Base-by-base conservation (phyloP, 1,140 invertebrate species). In the Phthorimaea operculella region DNA sequence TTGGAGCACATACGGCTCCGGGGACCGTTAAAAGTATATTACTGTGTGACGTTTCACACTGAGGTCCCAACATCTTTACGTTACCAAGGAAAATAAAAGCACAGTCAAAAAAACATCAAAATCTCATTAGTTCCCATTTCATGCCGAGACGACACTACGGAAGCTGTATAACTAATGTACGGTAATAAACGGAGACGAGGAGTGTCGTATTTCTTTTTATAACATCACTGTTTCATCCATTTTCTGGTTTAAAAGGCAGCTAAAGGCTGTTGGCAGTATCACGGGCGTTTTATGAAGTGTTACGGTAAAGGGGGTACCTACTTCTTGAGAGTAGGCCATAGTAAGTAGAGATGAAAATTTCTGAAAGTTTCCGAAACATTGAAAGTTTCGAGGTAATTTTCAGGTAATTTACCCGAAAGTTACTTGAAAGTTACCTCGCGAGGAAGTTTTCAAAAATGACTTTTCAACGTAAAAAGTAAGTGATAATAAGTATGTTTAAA, bases 31-130 rank as follows among this genome's bases (percentile, higher is more conserved):
- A 63, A 63, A 59, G 52, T 66, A 70, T 67, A 66, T 71, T 58
- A 63, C 59, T 70, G 48, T 33, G 44, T 47, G 48, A 50, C 48
- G 48, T 59, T 59, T 58, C 39, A 63, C 59, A 56, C 63, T 56
- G 58, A 59, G 63, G 63, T 69, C 67, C 52, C 56, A 69, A 64
- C 72, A 74, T 78, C 72, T 77, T 74, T 70, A 75, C 65, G 71
- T 72, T 72, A 70, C 68, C 63, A 69, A 72, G 72, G 71, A 79
- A 81, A 81, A 84, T 84, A 84, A 84, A 79, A 79, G 71, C 73
- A 76, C 78, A 83, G 81, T 84, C 81, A 84, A 84, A 84, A 84
- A 83, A 84, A 84, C 81, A 84, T 84, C 81, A 84, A 84, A 84
- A 83, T 77, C 81, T 84, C 81, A 84, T 84, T 84, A 84, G 81